Conservation (phyloP, 2,888 invertebrate genomes). For the Platycheirus albimanus region DNA sequence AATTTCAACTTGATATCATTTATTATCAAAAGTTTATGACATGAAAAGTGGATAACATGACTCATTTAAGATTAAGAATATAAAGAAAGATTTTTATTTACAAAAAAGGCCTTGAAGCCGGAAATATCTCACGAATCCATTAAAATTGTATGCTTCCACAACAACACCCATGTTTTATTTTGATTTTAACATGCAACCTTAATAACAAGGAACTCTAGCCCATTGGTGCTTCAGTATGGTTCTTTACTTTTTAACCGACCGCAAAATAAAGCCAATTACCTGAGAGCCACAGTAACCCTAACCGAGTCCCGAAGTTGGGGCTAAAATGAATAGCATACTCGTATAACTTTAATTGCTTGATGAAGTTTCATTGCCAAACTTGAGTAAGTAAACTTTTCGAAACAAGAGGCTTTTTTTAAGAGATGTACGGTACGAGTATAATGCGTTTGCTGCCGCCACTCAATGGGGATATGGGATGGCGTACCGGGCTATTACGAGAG, state of each 20-base stretch:
- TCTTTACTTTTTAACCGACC: no score
- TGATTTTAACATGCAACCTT: slow-evolving; percentile 21
- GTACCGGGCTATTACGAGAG: background rate
- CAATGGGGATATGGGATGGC: no score
- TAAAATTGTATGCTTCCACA: slow-evolving; percentile 9
- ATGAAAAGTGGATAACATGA: background rate
- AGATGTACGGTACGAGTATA: no score
- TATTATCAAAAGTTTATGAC: slow-evolving; percentile 6
- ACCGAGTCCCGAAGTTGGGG: background rate
- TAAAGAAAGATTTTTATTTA: background rate
- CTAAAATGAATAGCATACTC: slow-evolving; percentile 11
- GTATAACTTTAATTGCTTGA: slow-evolving; percentile 23
- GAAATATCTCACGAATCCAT: background rate
- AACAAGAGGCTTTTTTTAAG: background rate
- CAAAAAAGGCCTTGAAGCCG: background rate
- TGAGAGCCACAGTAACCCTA: background rate
- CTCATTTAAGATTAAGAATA: slow-evolving; percentile 6
- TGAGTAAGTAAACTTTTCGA: background rate
- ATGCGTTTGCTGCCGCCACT: background rate
- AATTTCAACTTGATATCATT: slow-evolving; percentile 6
- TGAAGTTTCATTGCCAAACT: slow-evolving; percentile 29
- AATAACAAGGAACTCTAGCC: slow-evolving; percentile 5
- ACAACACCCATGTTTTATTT: slow-evolving; percentile 2
- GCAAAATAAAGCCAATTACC: slow-evolving; percentile 10
- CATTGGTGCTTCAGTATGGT: no score